Conservation (phyloP, 2,888 invertebrate genomes). For the Dorcus hopei region DNA sequence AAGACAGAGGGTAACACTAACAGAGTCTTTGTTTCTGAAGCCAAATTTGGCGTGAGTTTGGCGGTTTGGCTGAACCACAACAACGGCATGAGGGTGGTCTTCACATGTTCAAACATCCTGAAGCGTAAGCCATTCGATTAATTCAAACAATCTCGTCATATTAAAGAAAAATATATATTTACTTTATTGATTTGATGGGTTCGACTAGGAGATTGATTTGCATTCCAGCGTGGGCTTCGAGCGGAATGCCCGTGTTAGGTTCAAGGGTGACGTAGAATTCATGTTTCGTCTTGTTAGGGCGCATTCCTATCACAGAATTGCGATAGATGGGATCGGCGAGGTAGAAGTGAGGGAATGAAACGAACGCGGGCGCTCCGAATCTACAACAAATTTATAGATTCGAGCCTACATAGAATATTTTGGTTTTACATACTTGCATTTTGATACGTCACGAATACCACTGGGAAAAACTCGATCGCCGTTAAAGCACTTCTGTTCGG, state of each 20-base stretch:
- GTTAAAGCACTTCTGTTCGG: conserved; percentile 64
- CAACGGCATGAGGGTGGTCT: conserved; percentile 64
- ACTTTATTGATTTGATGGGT: conserved; percentile 55
- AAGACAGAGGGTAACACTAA: conserved; percentile 55
- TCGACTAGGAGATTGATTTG: conserved; percentile 71
- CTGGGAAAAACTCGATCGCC: conserved; percentile 45
- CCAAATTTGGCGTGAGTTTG: conserved; percentile 56
- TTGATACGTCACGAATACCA: conserved; percentile 71
- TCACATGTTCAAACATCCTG: conserved; percentile 58
- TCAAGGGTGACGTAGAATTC: conserved; percentile 67
- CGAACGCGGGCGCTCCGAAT: conserved; percentile 77
- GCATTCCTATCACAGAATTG: conserved; percentile 62
- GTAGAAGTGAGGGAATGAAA: conserved; percentile 81
- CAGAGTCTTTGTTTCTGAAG: conserved; percentile 54
- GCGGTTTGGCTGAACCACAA: conserved; percentile 75
- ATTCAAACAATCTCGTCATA: too few relatives aligned
- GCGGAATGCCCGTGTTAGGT: conserved; percentile 75
- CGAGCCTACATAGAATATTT: neutral
- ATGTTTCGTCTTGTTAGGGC: conserved; percentile 62
- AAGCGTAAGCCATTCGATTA: neutral
- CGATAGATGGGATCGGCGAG: conserved; percentile 66
- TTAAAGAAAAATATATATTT: conserved; percentile 37
- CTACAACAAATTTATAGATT: conserved; percentile 41
- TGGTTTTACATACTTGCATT: conserved; percentile 51
- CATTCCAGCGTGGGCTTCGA: conserved; percentile 67